A percentile compares a stretch with the other conserved stretches of the same genome.
Evolutionary conservation across 2,888 invertebrate species (phyloP).

Genomic region (Synergus itoensis): DNA sequence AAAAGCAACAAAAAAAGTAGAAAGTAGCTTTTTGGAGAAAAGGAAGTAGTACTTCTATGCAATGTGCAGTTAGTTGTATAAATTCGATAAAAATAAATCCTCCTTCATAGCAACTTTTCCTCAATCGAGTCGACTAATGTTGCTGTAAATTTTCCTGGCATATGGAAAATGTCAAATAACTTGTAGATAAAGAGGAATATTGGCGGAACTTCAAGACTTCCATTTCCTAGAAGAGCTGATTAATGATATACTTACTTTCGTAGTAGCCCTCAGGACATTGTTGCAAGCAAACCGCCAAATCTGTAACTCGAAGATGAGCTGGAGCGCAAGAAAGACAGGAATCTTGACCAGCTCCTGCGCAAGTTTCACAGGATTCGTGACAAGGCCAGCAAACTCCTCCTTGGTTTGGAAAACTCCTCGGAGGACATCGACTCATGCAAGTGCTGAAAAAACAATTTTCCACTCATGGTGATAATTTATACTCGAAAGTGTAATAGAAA

Average conservation of each 20-base stretch:
- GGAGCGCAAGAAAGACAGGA: constrained; percentile 92
- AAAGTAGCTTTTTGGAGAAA: too few species aligned
- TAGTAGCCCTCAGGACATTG: constrained; percentile 94
- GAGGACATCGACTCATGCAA: constrained; percentile 91
- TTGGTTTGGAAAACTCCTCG: constrained; percentile 89
- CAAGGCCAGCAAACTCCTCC: constrained; percentile 92
- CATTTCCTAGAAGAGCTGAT: constrained; percentile 29
- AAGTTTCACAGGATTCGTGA: constrained; percentile 93
- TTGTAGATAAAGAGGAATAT: constrained; percentile 18
- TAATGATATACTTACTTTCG: constrained; percentile 82
- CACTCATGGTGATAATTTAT: background rate
- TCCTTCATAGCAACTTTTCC: background rate
- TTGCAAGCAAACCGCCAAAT: constrained; percentile 91
- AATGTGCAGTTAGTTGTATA: too few species aligned
- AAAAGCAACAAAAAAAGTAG: too few species aligned
- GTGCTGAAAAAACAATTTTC: constrained; percentile 80
- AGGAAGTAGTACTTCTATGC: too few species aligned
- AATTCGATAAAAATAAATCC: background rate
- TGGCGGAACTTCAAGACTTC: constrained; percentile 25
- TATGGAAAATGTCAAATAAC: constrained; percentile 24
- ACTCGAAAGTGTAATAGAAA: too few species aligned
- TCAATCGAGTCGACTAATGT: background rate
- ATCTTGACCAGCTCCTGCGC: constrained; percentile 92
- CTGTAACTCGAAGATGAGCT: constrained; percentile 89
- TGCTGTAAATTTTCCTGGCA: constrained; percentile 26